Evolutionary conservation across 2,113 vertebrate species (phyloP).

Genomic region (Oophaga pumilio): DNA sequence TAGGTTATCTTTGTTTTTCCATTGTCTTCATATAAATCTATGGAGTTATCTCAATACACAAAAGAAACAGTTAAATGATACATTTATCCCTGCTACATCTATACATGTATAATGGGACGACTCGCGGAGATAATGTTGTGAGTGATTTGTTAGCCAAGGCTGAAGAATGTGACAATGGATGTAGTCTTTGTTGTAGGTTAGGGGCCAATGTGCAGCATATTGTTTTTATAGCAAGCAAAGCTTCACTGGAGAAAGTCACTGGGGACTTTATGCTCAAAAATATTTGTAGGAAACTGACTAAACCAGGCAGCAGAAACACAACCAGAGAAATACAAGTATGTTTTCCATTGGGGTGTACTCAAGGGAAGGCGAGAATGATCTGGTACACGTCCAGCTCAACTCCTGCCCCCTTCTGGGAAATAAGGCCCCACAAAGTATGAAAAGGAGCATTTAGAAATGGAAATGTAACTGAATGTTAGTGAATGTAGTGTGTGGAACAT

Average conservation of each 20-base stretch:
- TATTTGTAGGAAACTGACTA: slow-evolving; percentile 66
- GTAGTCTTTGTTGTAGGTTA: slow-evolving; percentile 32
- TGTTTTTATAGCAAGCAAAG: slow-evolving; percentile 42
- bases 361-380: slow-evolving; percentile 65
- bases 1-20: neutral
- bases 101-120: neutral
- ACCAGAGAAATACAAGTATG: slow-evolving; percentile 65
- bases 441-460: slow-evolving; percentile 58
- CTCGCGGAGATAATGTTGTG: neutral
- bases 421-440: slow-evolving; percentile 66
- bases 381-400: slow-evolving; percentile 61
- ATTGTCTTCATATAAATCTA: neutral
- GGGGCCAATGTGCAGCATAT: slow-evolving; percentile 22
- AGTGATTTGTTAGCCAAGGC: slow-evolving; percentile 14
- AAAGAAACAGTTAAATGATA: neutral
- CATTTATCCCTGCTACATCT: neutral
- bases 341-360: slow-evolving; percentile 67
- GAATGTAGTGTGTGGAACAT: slow-evolving; percentile 52
- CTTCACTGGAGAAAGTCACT: slow-evolving; percentile 57
- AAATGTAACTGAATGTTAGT: slow-evolving; percentile 53
- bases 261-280: slow-evolving; percentile 63
- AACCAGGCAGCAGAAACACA: slow-evolving; percentile 65
- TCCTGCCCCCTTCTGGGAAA: slow-evolving; percentile 66
- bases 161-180: slow-evolving; percentile 43
- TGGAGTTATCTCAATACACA: neutral